A percentile compares a stretch with the other conserved stretches of the same genome.
Evolutionary conservation across 2,888 invertebrate species (phyloP).

Genomic region (Euplagia quadripunctaria): DNA sequence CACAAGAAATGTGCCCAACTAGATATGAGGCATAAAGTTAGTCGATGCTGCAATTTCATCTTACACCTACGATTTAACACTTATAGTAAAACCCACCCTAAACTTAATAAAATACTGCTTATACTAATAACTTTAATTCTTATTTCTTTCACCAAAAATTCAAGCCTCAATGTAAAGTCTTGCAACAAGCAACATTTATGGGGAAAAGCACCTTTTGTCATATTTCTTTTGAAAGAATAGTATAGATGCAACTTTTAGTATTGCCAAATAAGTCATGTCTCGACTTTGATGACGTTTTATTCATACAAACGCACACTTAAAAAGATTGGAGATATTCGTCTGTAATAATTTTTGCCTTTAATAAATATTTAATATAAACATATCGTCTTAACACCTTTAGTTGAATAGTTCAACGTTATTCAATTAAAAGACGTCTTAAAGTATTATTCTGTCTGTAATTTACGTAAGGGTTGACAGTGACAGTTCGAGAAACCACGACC

Average conservation of each 20-base stretch:
- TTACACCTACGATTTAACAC: constrained; percentile 72
- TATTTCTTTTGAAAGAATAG: constrained; percentile 32
- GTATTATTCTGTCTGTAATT: not conserved
- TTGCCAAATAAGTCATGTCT: constrained; percentile 27
- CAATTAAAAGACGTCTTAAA: not conserved
- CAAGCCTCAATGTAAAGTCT: constrained; percentile 65
- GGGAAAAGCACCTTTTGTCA: constrained; percentile 53
- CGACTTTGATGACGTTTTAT: constrained; percentile 16
- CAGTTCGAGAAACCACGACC: too few relatives aligned
- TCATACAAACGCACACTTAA: constrained; percentile 9
- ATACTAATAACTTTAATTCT: constrained; percentile 51
- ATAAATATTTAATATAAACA: not conserved
- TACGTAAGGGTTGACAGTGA: not conserved
- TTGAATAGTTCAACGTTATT: not conserved
- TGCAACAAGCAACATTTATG: constrained; percentile 57
- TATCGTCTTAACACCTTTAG: not conserved
- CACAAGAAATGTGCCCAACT: constrained; percentile 17
- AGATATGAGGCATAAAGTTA: constrained; percentile 35
- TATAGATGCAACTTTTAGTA: constrained; percentile 23
- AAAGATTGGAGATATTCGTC: not conserved
- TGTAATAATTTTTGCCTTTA: not conserved
- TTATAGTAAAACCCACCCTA: constrained; percentile 69
- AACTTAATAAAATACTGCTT: constrained; percentile 61
- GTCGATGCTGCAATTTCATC: constrained; percentile 50
- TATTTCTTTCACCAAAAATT: constrained; percentile 45